Evolutionary conservation across 2,113 vertebrate species (phyloP).

Genomic region (Oriolus oriolus): DNA sequence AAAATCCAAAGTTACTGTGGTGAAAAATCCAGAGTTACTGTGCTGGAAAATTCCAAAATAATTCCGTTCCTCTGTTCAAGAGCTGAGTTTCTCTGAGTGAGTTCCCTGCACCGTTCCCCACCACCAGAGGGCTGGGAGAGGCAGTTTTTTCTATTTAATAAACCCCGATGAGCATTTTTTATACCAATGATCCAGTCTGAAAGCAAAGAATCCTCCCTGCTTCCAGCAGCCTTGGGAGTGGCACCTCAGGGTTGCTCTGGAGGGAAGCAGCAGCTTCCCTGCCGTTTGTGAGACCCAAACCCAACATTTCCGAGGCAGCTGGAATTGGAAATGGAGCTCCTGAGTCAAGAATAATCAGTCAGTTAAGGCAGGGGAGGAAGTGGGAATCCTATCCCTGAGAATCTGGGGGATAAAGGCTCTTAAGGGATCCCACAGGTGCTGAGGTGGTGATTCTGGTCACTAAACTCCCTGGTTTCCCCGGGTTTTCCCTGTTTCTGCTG

Average conservation of each 20-base stretch:
- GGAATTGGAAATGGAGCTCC: background rate
- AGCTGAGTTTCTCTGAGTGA: background rate
- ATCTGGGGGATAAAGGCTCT: background rate
- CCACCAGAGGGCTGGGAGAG: conserved; percentile 29
- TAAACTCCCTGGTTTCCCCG: background rate
- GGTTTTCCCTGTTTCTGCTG: background rate
- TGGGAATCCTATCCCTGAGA: background rate
- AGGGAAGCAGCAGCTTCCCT: background rate
- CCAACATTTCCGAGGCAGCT: background rate
- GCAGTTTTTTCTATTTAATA: background rate
- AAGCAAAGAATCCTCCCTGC: background rate
- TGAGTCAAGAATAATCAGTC: background rate
- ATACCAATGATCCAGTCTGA: background rate
- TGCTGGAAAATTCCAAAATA: background rate
- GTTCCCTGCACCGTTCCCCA: background rate
- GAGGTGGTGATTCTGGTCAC: background rate
- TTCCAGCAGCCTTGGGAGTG: background rate
- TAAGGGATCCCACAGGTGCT: accelerated
- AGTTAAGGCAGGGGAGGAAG: background rate
- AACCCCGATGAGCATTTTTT: background rate
- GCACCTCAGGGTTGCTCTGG: background rate
- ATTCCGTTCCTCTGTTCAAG: no score
- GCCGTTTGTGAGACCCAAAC: background rate
- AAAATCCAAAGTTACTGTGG: background rate
- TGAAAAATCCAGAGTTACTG: background rate